A percentile compares a stretch with the other conserved stretches of the same genome.
These are phyloP conservation scores for Battus philenor DNA, from an alignment of 1,140 invertebrate species.

Conservation along the genomic window DNA sequence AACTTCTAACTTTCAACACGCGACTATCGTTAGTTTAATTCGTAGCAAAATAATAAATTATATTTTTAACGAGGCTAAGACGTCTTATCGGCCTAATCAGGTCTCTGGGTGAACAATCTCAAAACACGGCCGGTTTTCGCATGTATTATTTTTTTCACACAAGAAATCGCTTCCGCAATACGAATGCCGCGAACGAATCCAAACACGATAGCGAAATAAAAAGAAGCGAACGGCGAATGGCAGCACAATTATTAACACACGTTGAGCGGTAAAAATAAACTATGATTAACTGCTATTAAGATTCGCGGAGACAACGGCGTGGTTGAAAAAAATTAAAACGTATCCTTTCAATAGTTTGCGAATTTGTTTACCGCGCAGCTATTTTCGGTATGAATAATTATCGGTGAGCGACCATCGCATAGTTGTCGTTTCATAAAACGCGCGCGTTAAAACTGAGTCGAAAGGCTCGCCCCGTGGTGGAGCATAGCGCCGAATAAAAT, in stretches of 20 bases:
- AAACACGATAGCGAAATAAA: constrained; percentile 57
- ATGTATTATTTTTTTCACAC: constrained; percentile 35
- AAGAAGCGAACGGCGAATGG: constrained; percentile 56
- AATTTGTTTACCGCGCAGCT: constrained; percentile 59
- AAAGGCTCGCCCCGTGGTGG: constrained; percentile 73
- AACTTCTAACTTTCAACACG: constrained; percentile 23
- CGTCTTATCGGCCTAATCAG: constrained; percentile 10
- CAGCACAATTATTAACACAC: constrained; percentile 71
- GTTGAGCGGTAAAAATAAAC: constrained; percentile 74
- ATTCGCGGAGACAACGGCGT: constrained; percentile 65
- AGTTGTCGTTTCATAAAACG: constrained; percentile 76
- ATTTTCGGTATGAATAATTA: constrained; percentile 72
- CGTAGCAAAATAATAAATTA: constrained; percentile 24
- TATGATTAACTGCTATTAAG: constrained; percentile 73
- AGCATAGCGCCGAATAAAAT: constrained; percentile 76
- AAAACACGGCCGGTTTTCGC: constrained; percentile 30
- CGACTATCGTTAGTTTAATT: constrained; percentile 16
- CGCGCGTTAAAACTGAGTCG: constrained; percentile 75
- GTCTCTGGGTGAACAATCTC: constrained; percentile 34
- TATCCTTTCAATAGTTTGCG: constrained; percentile 41
- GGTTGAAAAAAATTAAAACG: constrained; percentile 46
- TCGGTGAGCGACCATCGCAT: constrained; percentile 67
- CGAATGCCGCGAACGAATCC: constrained; percentile 41
- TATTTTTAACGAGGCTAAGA: constrained; percentile 13
- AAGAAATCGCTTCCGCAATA: constrained; percentile 56